Evolutionary conservation across 2,113 vertebrate species (phyloP), one percentile per base, ranked within the genome.

Genomic region (Acanthisitta chloris): DNA sequence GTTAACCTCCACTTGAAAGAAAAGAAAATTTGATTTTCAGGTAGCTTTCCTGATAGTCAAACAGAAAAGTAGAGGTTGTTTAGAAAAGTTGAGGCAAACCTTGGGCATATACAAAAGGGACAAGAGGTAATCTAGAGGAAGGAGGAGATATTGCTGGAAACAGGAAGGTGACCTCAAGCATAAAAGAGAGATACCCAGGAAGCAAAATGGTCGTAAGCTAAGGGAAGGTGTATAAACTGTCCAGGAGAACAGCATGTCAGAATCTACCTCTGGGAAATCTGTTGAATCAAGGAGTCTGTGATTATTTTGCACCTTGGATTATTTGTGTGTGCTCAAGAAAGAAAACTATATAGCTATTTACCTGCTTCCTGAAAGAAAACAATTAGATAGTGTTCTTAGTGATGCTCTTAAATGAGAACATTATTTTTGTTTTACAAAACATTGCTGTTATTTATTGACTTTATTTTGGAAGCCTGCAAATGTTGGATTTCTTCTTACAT

Each of bases 281-380:
- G 45, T 95, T 81, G 71, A 77, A 69, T 79, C 34, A 54, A 26
- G 55, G 78, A 40, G 34, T 16, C 36, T 80, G 33, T 78, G 90
- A 83, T 88, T 70, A 49, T 81, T 87, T 95, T 84, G 71, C 66
- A 81, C 80, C 46, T 80, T 90, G 87, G 52, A 84, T 92, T 93
- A 85, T 74, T 80, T 76, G 69, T 79, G 91, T 91, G 78, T 96
- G 72, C 71, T 86, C 77, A 90, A 90, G 90, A 87, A 95, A 94
- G 84, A 84, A 96, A 94, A 85, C 62, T 33, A 52, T 82, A 65
- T 36, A 90, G 62, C 71, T 86, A 72, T 82, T 90, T 70, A 81
- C 38, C 46, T 85, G 90, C 69, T 88, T 83, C 71, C 72, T 0
- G 13, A 92, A 86, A 81, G 36, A 88, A 84, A 88, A 86, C 54